Evolutionary conservation across 1,140 invertebrate genomes (phyloP).

Genomic region (Sarcophaga peregrina): DNA sequence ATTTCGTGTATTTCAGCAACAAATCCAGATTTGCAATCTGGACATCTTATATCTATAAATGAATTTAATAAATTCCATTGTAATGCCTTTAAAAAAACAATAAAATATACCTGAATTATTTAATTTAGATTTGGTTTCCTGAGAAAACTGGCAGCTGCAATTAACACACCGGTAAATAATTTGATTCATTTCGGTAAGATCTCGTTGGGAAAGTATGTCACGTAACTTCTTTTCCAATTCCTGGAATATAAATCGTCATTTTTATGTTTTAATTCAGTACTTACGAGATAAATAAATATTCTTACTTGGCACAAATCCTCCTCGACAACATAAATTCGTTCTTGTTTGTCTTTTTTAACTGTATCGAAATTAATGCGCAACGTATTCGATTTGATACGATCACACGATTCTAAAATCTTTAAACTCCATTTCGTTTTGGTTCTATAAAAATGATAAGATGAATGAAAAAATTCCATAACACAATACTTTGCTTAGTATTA

Average conservation of each 20-base stretch:
- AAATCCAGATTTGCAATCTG: constrained; percentile 71
- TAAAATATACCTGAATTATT: constrained; percentile 46
- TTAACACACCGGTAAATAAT: constrained; percentile 73
- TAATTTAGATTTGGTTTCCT: constrained; percentile 62
- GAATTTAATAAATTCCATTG: background rate
- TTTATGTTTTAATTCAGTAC: constrained; percentile 46
- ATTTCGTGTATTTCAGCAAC: constrained; percentile 68
- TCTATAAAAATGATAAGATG: constrained; percentile 52
- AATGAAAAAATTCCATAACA: background rate
- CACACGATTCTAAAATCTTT: constrained; percentile 70
- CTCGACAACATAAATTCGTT: constrained; percentile 71
- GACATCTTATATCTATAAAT: constrained; percentile 68
- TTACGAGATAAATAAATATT: background rate
- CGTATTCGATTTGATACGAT: constrained; percentile 67
- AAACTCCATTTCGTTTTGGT: constrained; percentile 71
- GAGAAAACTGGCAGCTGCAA: constrained; percentile 72
- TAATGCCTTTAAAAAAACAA: constrained; percentile 46
- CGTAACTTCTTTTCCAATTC: constrained; percentile 69
- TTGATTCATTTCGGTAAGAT: constrained; percentile 69
- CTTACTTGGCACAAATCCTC: constrained; percentile 69
- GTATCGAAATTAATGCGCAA: constrained; percentile 74
- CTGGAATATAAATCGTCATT: constrained; percentile 58
- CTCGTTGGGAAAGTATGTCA: constrained; percentile 68
- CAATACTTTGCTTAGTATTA: background rate
- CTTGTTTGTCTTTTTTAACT: constrained; percentile 69